Base-by-base conservation (phyloP, 2,113 vertebrate genomes). In the Gracilinanus agilis region DNA sequence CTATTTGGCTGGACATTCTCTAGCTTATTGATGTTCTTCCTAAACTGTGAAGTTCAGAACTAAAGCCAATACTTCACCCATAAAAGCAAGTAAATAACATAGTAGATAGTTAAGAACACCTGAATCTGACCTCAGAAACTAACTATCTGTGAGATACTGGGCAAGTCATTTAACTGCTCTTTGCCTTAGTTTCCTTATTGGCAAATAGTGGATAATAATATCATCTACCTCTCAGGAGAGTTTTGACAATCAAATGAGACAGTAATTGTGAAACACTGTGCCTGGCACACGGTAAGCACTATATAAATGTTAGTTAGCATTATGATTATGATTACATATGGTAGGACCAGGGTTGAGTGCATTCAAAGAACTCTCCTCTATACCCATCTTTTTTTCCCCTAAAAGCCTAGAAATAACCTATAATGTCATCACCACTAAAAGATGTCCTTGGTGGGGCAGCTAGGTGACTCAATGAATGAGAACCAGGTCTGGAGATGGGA, bases 331-430 rank as follows among this genome's bases (percentile, higher is more conserved):
- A 75, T n/a, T 10, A n/a, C 40, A 40, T 83, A 7, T 83, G 7
- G 19, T 40, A 19, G 8, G 67, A 83, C 19, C 6, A 83, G 16
- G 67, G 16, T 83, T 16, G n/a, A 6, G 6, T 40, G 9, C n/a
- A 67, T 12, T 24, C 8, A 49, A 6, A 55, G 9, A 27, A 3
- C 23, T 24, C 25, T 34, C 55, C 49, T 94, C 23, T 0, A 0
- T 19, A 55, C 25, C 13, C 67, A 49, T 0, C 12, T 54, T 13
- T 49, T 49, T 1, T 56, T 91, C 8, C 53, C 83, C 40, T n/a
- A 29, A 58, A 56, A 44, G 24, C 55, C 25, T 55, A 93, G 92
- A 94, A 54, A 40, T 94, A 93, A 91, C 44, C 44, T 61, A 12
- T 54, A 53, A 13, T 40, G 13, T 24, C 44, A 16, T 24, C 54